phyloP scores from a whole-genome alignment of 2,113 vertebrate species.

The Apteryx owenii region DNA sequence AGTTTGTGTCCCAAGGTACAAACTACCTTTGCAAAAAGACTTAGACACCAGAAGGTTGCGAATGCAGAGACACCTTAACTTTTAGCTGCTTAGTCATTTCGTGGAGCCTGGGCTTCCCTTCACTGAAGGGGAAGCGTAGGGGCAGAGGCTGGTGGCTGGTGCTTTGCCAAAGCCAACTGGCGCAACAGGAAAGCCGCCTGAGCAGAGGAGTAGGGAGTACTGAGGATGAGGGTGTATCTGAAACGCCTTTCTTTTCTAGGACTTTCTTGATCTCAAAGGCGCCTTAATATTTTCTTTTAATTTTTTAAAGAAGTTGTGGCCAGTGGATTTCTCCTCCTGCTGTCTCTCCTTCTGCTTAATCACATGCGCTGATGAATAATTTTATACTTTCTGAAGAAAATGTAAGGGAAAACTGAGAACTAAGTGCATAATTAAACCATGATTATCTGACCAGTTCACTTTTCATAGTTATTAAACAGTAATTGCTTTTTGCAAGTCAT shows the following conservation, averaged over 20 bases:
- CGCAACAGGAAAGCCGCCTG: background rate
- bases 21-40: background rate
- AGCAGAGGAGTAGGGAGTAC: background rate
- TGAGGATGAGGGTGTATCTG: background rate
- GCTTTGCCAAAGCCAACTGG: background rate
- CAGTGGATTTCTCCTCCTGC: background rate
- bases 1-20: background rate
- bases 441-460: background rate
- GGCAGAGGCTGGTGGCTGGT: background rate
- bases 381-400: background rate
- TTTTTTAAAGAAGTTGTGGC: background rate
- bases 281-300: background rate
- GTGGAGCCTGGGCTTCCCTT: background rate
- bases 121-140: rapidly evolving
- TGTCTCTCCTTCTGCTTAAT: background rate
- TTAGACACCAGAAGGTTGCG: background rate
- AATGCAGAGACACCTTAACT: background rate
- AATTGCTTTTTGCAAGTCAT: background rate
- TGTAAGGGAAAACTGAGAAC: background rate
- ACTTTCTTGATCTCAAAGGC: background rate
- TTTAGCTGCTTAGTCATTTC: conserved; percentile 46
- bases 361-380: background rate
- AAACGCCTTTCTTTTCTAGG: background rate
- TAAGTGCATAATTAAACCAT: background rate
- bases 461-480: background rate